A percentile compares a stretch with the other conserved stretches of the same genome.
These are phyloP conservation scores for Chondrosia reniformis DNA, from an alignment of 37 sponge, comb jelly and placozoan genomes.

Conservation along the genomic window DNA sequence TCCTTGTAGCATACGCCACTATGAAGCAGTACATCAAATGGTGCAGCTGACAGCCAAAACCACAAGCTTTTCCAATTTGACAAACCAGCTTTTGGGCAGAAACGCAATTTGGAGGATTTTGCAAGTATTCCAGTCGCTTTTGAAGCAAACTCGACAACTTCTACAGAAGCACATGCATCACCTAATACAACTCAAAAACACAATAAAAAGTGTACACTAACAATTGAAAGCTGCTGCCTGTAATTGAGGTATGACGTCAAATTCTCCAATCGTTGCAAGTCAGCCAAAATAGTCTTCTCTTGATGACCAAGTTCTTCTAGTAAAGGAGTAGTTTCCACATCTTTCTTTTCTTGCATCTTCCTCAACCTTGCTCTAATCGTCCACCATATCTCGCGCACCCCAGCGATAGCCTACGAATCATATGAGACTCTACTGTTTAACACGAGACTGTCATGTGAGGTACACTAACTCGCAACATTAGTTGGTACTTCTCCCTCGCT, in stretches of 20 bases:
- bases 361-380: conserved; percentile 27
- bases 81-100: conserved; percentile 63
- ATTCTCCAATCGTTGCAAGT: conserved; percentile 39
- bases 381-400: conserved; percentile 64
- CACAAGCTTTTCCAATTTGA: conserved; percentile 57
- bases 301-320: conserved; percentile 16
- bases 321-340: background rate
- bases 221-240: too few species aligned
- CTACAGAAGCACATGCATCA: conserved; percentile 7
- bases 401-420: conserved; percentile 26
- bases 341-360: background rate
- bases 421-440: too few species aligned
- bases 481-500: too few species aligned
- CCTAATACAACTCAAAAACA: background rate
- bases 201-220: background rate
- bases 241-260: too few species aligned
- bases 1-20: conserved; percentile 59
- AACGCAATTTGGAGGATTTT: conserved; percentile 54
- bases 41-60: conserved; percentile 86
- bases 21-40: conserved; percentile 75
- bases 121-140: conserved; percentile 37
- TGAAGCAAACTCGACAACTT: conserved; percentile 24
- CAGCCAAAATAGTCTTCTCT: conserved; percentile 10
- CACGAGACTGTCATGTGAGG: too few species aligned
- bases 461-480: too few species aligned